A percentile compares a stretch with the other conserved stretches of the same genome.
Conservation (phyloP, 2,797 vertebrate species). For the Tapirus indicus region DNA sequence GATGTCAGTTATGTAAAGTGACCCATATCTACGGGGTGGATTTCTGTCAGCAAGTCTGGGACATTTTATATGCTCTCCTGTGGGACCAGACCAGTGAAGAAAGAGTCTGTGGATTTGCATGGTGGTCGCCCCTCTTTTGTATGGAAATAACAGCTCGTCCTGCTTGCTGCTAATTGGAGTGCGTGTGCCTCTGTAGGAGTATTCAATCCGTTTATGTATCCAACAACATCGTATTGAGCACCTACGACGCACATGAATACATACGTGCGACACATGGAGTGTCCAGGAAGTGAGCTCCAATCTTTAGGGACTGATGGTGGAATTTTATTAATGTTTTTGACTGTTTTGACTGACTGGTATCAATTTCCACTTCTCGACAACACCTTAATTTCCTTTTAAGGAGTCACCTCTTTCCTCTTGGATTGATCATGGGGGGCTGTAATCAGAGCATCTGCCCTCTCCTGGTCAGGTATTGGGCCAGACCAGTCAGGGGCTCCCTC, state of each 20-base stretch:
- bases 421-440: background rate
- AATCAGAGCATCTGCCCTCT: background rate
- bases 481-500: background rate
- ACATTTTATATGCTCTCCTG: background rate
- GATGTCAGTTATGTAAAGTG: slow-evolving; percentile 15
- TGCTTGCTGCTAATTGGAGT: background rate
- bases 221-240: background rate
- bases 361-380: background rate
- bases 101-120: background rate
- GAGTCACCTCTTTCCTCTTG: background rate
- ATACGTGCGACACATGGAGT: background rate
- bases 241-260: background rate
- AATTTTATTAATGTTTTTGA: background rate
- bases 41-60: background rate
- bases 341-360: background rate
- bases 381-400: background rate
- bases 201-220: background rate
- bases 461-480: background rate
- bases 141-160: background rate
- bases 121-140: background rate
- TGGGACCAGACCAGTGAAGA: background rate
- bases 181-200: background rate
- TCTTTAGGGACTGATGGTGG: background rate
- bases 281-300: background rate
- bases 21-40: background rate